Base-by-base conservation (phyloP, 2,797 vertebrate species). In the Cottoperca gobio region DNA sequence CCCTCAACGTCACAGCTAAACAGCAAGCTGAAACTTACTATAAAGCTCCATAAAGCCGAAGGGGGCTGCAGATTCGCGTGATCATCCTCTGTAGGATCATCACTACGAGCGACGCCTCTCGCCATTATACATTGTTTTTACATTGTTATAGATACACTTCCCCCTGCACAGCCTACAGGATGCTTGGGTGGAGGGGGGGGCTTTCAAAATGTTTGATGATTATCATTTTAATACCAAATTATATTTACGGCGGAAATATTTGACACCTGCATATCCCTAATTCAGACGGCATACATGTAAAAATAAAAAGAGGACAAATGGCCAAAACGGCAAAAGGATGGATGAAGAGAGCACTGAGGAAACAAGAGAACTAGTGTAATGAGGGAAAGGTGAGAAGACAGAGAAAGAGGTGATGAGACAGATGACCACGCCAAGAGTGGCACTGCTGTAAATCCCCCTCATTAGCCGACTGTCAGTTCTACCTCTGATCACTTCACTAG, bases 401-500 rank as follows among this genome's bases (percentile, higher is more conserved):
- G 16, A 64, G 70, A 66, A 52, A 49, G 66, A 74, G 40, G 64
- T 46, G 73, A 64, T 43, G 80, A 86, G 79, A 87, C 19, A 42
- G 70, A 84, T 54, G 70, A 19, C 33, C 4, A 11, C 39, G 40
- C 49, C 46, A 46, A 77, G 69, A 76, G 48, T 48, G 70, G 63
- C 66, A 40, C 70, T 67, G 70, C 69, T 80, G 79, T 70, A 88
- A 81, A 81, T 85, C 76, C 70, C 59, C 61, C 61, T 79, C 67
- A 88, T 93, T 92, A 90, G 78, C 76, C 37, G 39, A 55, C 79
- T 92, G 91, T 90, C 93, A 90, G 66, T 81, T 91, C 66, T 78
- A 78, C 73, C 90, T 82, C 70, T 87, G 88, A 94, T 94, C 87
- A 92, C 89, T 92, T 88, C 55, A 86, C 86, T 86, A 81, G 88